phyloP scores from a whole-genome alignment of 2,888 invertebrate genomes.

The Agrochola lychnidis region DNA sequence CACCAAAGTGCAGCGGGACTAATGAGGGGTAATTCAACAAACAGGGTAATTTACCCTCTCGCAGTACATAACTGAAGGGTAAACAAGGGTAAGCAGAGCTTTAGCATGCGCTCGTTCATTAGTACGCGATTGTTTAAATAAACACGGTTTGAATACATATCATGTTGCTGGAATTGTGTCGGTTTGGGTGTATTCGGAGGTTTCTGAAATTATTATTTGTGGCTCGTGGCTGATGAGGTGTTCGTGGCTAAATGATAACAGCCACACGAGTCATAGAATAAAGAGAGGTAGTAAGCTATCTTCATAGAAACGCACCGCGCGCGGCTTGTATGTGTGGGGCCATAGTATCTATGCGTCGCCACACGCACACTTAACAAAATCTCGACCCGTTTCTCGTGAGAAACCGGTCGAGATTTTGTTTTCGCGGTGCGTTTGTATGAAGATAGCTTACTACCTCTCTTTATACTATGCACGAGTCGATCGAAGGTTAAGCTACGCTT shows the following conservation, averaged over 20 bases:
- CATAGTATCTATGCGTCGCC: no score
- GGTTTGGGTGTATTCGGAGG: background rate
- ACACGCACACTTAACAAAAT: no score
- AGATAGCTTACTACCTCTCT: no score
- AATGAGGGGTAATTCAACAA: constrained; percentile 49
- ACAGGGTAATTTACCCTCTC: constrained; percentile 44
- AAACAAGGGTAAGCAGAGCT: constrained; percentile 42
- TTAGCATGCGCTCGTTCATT: constrained; percentile 50
- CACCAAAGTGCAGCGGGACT: constrained; percentile 34
- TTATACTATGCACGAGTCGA: no score
- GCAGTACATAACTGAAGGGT: constrained; percentile 24
- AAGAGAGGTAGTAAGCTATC: no score
- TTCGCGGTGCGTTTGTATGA: no score
- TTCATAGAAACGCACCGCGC: no score
- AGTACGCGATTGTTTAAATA: constrained; percentile 59
- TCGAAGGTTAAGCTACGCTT: background rate
- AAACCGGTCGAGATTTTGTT: no score
- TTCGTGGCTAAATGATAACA: background rate
- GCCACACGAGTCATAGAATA: no score
- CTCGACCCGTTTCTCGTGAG: no score
- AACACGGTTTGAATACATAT: constrained; percentile 55
- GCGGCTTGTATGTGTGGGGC: no score
- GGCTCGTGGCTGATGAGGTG: background rate
- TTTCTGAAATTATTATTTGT: background rate
- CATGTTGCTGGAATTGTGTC: constrained; percentile 28